Evolutionary conservation across 2,888 invertebrate species (phyloP).

Genomic region (Agriopis aurantiaria): DNA sequence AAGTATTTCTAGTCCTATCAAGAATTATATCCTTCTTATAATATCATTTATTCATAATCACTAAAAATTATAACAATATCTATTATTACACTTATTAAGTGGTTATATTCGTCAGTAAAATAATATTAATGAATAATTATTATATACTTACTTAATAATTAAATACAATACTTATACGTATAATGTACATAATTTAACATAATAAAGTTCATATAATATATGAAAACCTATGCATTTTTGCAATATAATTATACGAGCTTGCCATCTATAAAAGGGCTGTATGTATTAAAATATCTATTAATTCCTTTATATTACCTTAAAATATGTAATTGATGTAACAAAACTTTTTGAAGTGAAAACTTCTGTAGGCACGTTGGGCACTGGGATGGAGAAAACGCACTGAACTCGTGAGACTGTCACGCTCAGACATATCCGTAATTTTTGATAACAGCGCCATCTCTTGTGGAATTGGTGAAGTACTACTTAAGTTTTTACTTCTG

Average conservation of each 20-base stretch:
- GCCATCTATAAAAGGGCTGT: constrained; percentile 42
- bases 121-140: constrained; percentile 9
- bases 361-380: too few species aligned
- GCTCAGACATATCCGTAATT: too few species aligned
- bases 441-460: too few species aligned
- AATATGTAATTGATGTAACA: neutral
- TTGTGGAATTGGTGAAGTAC: too few species aligned
- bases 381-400: too few species aligned
- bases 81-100: constrained; percentile 7
- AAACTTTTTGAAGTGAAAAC: neutral
- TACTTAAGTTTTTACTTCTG: too few species aligned
- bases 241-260: constrained; percentile 61
- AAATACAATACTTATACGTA: constrained; percentile 8
- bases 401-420: too few species aligned
- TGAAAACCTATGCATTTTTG: constrained; percentile 48
- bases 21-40: constrained; percentile 32
- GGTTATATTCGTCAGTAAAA: constrained; percentile 32
- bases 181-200: constrained; percentile 19
- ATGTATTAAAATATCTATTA: neutral
- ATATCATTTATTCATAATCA: constrained; percentile 37
- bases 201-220: constrained; percentile 1
- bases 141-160: too few species aligned
- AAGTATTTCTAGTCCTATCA: constrained; percentile 40
- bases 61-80: neutral
- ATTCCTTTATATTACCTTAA: neutral